These are phyloP conservation scores for Microcebus griseorufus DNA, from an alignment of 2,113 vertebrate genomes.

Conservation along the genomic window DNA sequence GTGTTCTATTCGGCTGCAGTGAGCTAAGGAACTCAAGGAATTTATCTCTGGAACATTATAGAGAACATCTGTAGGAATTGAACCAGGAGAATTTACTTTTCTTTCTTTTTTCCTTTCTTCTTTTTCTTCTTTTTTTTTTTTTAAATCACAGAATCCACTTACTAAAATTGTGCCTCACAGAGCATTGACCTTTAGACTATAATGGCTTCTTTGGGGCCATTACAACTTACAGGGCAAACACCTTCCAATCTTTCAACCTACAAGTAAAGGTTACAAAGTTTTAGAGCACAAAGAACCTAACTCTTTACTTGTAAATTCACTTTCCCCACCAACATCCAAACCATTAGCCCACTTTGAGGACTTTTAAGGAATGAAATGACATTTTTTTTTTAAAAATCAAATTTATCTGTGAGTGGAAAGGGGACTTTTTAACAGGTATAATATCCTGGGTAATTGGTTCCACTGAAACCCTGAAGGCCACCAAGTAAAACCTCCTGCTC, in stretches of 20 bases:
- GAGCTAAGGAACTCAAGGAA: not conserved
- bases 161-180: constrained; percentile 78
- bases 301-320: constrained; percentile 78
- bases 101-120: too few species aligned
- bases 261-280: constrained; percentile 81
- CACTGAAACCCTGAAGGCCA: not conserved
- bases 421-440: not conserved
- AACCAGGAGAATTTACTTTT: not conserved
- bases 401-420: constrained; percentile 69
- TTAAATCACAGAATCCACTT: constrained; percentile 73
- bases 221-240: constrained; percentile 69
- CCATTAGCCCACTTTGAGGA: constrained; percentile 77
- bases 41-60: not conserved
- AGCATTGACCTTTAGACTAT: constrained; percentile 79
- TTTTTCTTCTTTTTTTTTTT: not conserved
- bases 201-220: constrained; percentile 78
- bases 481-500: not conserved
- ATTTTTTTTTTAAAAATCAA: constrained; percentile 79
- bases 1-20: not conserved
- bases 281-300: constrained; percentile 71
- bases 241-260: constrained; percentile 72
- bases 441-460: constrained; percentile 24
- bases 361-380: constrained; percentile 78
- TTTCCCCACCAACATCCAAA: constrained; percentile 78
- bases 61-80: not conserved